Base-by-base conservation (phyloP, 2,797 vertebrate species). In the Geotrypetes seraphini region DNA sequence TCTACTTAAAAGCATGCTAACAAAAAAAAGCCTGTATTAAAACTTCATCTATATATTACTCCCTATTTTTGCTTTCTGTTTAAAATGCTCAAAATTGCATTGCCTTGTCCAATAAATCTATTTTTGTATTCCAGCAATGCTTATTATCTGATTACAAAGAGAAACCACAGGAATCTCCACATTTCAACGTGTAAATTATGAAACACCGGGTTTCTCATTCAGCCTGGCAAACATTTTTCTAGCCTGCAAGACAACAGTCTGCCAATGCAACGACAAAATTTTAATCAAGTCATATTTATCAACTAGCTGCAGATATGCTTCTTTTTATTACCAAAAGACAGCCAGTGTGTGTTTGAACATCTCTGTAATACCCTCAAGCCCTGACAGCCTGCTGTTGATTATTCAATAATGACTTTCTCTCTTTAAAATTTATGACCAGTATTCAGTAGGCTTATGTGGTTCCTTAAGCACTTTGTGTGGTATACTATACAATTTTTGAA, bases 221-320 rank as follows among this genome's bases (percentile, higher is more conserved):
- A 57, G 53, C 41, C 56, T 29, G 24, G 53, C 69, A 31, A 62
- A 66, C 68, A 63, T 69, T 68, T 57, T 31, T 71, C 53, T 25
- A 24, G 38, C 54, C 36, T 21, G 29, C 32, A 37, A 41, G 55
- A 43, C 41, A 20, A 12, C 18, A 45, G 34, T 28, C 51, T 51
- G 55, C 52, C 57, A 63, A 57, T 47, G 44, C 59, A 46, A 19
- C 7, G 16, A 39, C 36, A 43, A 22, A 22, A 38, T 18, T 28
- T 22, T 9, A 19, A n/a, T 28, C 16, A 32, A 14, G 12, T 37
- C 40, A 36, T n/a, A 16, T 12, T 14, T 18, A 6, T 13, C 10
- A 16, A 10, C 10, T 32, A 19, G 20, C 10, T 19, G 28, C 39
- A 28, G 27, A 16, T 19, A 5, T 40, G 27, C n/a, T 33, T 29